Base-by-base conservation (phyloP, 1,140 invertebrate species). In the Gryllus bimaculatus region DNA sequence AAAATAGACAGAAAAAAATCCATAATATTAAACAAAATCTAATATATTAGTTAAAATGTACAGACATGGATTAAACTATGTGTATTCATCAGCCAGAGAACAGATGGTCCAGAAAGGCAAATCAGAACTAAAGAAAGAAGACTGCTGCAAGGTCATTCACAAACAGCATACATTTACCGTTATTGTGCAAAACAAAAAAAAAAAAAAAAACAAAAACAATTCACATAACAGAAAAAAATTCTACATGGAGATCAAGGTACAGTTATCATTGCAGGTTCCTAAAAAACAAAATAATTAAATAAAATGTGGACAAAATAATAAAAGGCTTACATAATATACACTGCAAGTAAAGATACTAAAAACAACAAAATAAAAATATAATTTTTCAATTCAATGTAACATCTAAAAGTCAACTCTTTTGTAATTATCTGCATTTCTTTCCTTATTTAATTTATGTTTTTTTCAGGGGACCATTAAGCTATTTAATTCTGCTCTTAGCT, bases 61-160 rank as follows among this genome's bases (percentile, higher is more conserved):
- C 10, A 66, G 18, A 66, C 54, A 66, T 66, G 18, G 54, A 66
- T 66, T 66, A 66, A 66, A 66, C 26, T 13, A 66, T 66, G 10
- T 66, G 18, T 13, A 13, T 66, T 66, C 54, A 66, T 66, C 54
- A 66, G 54, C 54, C 54, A 66, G 18, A 66, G 54, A 66, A 66
- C 54, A 66, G 54, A 66, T 66, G 54, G 54, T 66, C 54, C 54
- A 66, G 54, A 66, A 66, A 66, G 54, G 18, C 54, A 66, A 66
- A 66, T 66, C 54, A 66, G 54, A 66, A 66, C 54, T 66, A 66
- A 66, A 66, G 54, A 66, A 66, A 66, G 54, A 66, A 66, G 26
- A 66, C 18, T 18, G 54, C 54, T 66, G 54, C 10, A 66, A 66
- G 54, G 54, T 13, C 54, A 66, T 66, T 66, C 54, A 66, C 54